Conservation (phyloP, 2,113 vertebrate species). For the Burhinus oedicnemus region DNA sequence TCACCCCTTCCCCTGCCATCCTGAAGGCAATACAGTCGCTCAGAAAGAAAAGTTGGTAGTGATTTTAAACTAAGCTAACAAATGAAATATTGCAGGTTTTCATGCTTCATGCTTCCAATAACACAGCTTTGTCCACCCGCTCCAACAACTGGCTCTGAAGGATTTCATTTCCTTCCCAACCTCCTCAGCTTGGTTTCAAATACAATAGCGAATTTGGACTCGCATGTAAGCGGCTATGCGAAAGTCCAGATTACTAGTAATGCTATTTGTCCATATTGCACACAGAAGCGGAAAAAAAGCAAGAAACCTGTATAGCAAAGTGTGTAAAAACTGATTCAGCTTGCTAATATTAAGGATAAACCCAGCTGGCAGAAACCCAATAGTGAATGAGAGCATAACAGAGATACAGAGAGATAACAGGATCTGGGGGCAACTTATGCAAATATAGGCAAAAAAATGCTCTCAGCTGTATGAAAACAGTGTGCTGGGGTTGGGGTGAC, state of each 20-base stretch:
- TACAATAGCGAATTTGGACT: not conserved
- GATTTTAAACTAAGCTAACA: not conserved
- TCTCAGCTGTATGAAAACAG: not conserved
- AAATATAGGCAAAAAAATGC: not conserved
- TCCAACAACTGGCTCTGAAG: not conserved
- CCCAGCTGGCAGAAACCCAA: not conserved
- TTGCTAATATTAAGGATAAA: not conserved
- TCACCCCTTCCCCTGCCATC: not conserved
- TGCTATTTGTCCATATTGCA: not conserved
- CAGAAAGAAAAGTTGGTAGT: not conserved
- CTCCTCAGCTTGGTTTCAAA: not conserved
- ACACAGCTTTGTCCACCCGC: not conserved
- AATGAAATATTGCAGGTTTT: not conserved
- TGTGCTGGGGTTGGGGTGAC: not conserved
- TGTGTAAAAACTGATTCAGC: not conserved
- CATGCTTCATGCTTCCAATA: not conserved
- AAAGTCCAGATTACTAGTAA: not conserved
- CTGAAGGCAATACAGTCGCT: not conserved
- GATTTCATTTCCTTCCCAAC: not conserved
- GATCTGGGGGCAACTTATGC: constrained; percentile 4
- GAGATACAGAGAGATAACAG: not conserved
- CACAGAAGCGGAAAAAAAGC: not conserved
- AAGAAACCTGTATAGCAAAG: not conserved
- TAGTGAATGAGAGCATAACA: not conserved
- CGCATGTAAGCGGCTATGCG: not conserved